Conservation (phyloP, 2,113 vertebrate genomes). For the Malurus melanocephalus region DNA sequence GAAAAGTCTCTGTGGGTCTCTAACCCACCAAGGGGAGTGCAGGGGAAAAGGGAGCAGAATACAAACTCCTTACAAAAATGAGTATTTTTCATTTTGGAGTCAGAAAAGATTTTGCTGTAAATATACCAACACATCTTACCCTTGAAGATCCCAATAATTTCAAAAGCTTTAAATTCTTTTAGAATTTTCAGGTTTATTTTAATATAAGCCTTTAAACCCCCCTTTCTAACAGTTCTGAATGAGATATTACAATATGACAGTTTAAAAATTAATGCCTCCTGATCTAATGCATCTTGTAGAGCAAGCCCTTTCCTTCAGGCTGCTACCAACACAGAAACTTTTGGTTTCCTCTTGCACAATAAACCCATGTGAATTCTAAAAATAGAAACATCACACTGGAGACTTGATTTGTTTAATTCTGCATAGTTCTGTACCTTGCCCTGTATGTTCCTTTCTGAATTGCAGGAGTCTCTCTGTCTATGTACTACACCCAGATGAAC, state of each 20-base stretch:
- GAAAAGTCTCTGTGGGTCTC: background rate
- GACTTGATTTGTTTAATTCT: background rate
- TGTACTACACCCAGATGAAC: background rate
- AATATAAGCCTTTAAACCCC: background rate
- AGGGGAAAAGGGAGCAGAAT: background rate
- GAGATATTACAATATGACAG: background rate
- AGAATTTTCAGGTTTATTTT: background rate
- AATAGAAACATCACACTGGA: background rate
- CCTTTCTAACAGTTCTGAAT: background rate
- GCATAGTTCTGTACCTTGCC: background rate
- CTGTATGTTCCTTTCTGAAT: background rate
- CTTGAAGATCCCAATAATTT: background rate
- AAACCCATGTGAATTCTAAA: background rate
- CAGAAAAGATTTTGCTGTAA: background rate
- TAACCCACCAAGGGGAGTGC: background rate
- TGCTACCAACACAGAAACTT: background rate
- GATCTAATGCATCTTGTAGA: background rate
- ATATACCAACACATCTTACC: background rate
- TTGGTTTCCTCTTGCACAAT: background rate
- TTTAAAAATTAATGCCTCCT: background rate
- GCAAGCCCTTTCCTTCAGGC: background rate
- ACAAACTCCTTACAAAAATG: background rate
- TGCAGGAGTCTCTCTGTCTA: background rate
- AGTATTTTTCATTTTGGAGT: background rate
- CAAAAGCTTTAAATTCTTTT: background rate